Conservation (phyloP, 2,888 invertebrate genomes). For the Acleris literana region DNA sequence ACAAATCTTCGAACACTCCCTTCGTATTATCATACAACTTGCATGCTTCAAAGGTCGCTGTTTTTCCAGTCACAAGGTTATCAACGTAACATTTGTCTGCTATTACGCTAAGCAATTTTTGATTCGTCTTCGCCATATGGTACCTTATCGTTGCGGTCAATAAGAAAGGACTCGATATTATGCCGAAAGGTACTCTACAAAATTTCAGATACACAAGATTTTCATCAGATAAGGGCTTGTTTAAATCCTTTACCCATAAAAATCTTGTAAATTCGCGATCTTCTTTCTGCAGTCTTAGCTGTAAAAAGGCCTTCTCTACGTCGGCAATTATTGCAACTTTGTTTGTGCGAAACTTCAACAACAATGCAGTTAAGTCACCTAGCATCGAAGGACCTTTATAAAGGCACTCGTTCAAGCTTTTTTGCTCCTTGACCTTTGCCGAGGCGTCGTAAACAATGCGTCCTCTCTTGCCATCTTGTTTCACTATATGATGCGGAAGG, state of each 20-base stretch:
- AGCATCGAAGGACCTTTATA: slow-evolving; percentile 42
- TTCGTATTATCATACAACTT: slow-evolving; percentile 13
- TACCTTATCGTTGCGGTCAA: slow-evolving; percentile 37
- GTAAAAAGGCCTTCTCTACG: slow-evolving; percentile 45
- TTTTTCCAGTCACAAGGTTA: slow-evolving; percentile 20
- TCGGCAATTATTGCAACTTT: slow-evolving; percentile 41
- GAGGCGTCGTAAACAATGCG: slow-evolving; percentile 43
- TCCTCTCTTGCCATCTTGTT: slow-evolving; percentile 7
- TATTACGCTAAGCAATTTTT: slow-evolving; percentile 5
- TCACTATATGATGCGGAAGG: slow-evolving; percentile 37
- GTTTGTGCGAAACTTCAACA: slow-evolving; percentile 41
- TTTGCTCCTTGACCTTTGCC: slow-evolving; percentile 36
- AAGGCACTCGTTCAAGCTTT: slow-evolving; percentile 44
- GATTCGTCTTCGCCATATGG: slow-evolving; percentile 21
- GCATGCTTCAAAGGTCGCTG: neutral
- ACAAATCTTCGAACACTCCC: slow-evolving; percentile 20
- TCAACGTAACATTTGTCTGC: slow-evolving; percentile 37
- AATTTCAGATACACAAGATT: slow-evolving; percentile 18
- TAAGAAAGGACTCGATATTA: slow-evolving; percentile 40
- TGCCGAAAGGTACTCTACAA: slow-evolving; percentile 36
- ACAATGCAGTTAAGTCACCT: slow-evolving; percentile 42
- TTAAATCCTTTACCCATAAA: slow-evolving; percentile 40
- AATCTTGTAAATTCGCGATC: slow-evolving; percentile 43
- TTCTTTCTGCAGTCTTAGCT: slow-evolving; percentile 39
- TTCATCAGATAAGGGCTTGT: too few relatives aligned